Evolutionary conservation across 2,113 vertebrate genomes (phyloP).

Genomic region (Sitta europaea): DNA sequence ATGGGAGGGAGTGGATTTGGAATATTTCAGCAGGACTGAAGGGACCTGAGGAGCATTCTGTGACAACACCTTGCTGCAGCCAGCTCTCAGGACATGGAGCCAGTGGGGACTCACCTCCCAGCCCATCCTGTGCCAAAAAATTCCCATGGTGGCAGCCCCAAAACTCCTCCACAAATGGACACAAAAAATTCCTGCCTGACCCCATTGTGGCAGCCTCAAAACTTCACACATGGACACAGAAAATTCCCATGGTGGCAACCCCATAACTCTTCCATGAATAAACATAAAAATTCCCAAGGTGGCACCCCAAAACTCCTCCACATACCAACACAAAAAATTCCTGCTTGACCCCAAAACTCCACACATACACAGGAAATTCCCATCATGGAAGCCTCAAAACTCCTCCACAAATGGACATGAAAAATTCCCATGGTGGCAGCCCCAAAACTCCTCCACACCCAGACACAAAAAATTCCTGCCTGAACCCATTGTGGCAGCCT

Average conservation of each 20-base stretch:
- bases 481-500: neutral
- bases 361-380: neutral
- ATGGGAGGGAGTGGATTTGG: neutral
- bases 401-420: fast-evolving
- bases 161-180: neutral
- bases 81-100: fast-evolving
- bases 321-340: fast-evolving
- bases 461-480: fast-evolving
- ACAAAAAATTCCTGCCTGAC: neutral
- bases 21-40: neutral
- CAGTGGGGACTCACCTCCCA: fast-evolving
- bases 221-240: fast-evolving
- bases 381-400: fast-evolving
- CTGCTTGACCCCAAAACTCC: neutral
- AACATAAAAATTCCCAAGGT: fast-evolving
- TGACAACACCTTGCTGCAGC: neutral
- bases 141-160: fast-evolving
- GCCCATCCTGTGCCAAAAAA: neutral
- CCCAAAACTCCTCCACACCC: neutral
- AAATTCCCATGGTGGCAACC: neutral
- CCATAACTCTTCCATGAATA: neutral
- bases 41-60: neutral
- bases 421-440: neutral
- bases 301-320: neutral
- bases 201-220: no score